These are phyloP conservation scores for Stegastes partitus DNA, from an alignment of 2,113 vertebrate genomes.

Conservation along the genomic window DNA sequence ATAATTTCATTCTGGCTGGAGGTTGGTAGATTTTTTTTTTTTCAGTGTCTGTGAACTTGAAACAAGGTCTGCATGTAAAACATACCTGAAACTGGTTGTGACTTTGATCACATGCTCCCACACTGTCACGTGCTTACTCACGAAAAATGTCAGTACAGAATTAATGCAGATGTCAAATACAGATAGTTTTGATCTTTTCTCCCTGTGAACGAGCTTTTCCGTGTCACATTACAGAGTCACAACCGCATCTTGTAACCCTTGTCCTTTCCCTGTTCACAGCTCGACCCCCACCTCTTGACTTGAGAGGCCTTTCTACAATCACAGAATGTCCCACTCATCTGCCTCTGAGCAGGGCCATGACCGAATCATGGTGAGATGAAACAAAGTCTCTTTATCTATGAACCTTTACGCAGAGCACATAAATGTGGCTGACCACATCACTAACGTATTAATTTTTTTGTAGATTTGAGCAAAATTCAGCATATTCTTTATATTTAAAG, in stretches of 20 bases:
- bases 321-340: conserved; percentile 87
- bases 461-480: no score
- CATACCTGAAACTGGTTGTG: not conserved
- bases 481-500: no score
- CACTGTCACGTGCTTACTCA: not conserved
- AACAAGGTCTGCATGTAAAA: no score
- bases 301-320: conserved; percentile 93
- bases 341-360: conserved; percentile 88
- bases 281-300: conserved; percentile 93
- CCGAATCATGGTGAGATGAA: conserved; percentile 89
- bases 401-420: not conserved
- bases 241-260: conserved; percentile 2
- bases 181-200: conserved; percentile 2
- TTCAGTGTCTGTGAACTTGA: no score
- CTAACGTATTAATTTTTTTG: not conserved
- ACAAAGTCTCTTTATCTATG: not conserved
- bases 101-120: not conserved
- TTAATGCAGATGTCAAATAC: not conserved
- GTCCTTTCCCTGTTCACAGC: conserved; percentile 77
- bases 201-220: not conserved
- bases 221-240: not conserved
- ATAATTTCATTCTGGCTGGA: conserved; percentile 4
- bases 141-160: not conserved
- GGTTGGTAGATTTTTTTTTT: no score
- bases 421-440: not conserved